Base-by-base conservation (phyloP, 2,888 invertebrate species). In the Hemaris fuciformis region DNA sequence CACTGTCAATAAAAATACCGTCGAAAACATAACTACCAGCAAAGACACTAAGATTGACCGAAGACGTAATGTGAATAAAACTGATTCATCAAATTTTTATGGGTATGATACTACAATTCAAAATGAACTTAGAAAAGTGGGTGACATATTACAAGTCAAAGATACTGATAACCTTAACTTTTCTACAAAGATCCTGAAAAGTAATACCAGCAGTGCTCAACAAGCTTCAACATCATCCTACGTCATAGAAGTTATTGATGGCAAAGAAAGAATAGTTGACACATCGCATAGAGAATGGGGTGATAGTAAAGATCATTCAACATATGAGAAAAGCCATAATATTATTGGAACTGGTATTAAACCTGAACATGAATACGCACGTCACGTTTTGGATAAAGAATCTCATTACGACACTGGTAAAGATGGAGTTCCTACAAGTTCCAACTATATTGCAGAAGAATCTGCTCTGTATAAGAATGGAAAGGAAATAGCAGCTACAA, bases 221-320 rank as follows among this genome's bases (percentile, higher is more conserved):
- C 94, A 95, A 83, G 94, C 94, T 61, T 94, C 94, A 15, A 93
- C 94, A 6, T 94, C 94, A 5, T 94, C 95, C 56, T 95, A 95
- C 72, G 93, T 93, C 3, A 90, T 95, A 63, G 94, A 95, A 87
- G 89, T 94, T 57, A 90, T 94, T 34, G 94, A 95, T 75, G 95
- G 95, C 2, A 93, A 94, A 76, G 94, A 95, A 81, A 84, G 89
- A 64, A 84, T 94, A 41, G 87, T 94, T 10, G 94, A 94, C 65
- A 91, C 92, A 68, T 91, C 93, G 66, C 93, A 94, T 60, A 92
- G 94, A 74, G 94, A 95, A 83, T 92, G 94, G 83, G 94, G 94
- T 56, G 93, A 93, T 64, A 93, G 85, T 72, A 88, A 93, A 71
- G 90, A 91, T 57, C 88, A 87, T 74, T 80, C 88, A 5, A 87